Conservation (phyloP, 2,797 vertebrate genomes). For the Alectoris magna region DNA sequence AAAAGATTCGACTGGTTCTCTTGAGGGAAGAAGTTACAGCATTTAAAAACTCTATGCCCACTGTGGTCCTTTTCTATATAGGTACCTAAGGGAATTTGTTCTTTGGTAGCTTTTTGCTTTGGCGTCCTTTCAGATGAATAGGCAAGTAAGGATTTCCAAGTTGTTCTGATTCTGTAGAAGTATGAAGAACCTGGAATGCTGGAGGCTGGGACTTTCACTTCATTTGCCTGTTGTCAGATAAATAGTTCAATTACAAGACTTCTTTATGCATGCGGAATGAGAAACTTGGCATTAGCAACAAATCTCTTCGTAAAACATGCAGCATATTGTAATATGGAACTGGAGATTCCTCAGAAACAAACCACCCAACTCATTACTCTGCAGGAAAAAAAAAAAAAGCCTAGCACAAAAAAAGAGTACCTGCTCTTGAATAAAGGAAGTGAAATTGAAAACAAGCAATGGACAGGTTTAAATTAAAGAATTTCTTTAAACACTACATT, state of each 20-base stretch:
- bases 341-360: neutral
- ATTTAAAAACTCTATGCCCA: neutral
- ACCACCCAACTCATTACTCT: neutral
- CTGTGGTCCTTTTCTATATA: neutral
- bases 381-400: neutral
- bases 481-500: neutral
- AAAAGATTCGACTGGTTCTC: neutral
- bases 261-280: neutral
- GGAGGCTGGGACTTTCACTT: neutral
- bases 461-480: neutral
- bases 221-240: slow-evolving; percentile 15
- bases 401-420: neutral
- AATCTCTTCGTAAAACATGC: neutral
- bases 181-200: neutral
- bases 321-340: neutral
- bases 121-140: neutral
- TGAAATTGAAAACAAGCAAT: neutral
- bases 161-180: neutral
- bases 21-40: neutral
- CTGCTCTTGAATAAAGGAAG: neutral
- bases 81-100: neutral
- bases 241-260: slow-evolving; percentile 20
- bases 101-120: neutral
- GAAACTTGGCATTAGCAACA: neutral
- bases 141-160: slow-evolving; percentile 14